Evolutionary conservation across 2,113 vertebrate genomes (phyloP).

Genomic region (Cochlearius cochlearius): DNA sequence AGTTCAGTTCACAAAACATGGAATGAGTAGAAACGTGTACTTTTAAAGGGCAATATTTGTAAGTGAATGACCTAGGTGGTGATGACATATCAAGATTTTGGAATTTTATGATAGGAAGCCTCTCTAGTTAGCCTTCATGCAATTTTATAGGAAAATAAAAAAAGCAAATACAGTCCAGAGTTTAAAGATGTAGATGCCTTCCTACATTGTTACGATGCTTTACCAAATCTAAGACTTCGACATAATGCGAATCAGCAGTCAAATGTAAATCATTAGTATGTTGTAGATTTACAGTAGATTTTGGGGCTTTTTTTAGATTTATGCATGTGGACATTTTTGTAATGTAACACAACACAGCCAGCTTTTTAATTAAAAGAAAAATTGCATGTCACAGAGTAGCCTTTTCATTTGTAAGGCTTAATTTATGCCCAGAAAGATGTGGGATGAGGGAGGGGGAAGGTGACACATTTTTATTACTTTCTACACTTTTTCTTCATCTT

Average conservation of each 20-base stretch:
- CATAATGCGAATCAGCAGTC: slow-evolving; percentile 78
- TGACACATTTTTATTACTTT: slow-evolving; percentile 75
- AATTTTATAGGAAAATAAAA: slow-evolving; percentile 75
- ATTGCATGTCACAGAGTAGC: slow-evolving; percentile 90
- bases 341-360: slow-evolving; percentile 78
- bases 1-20: slow-evolving; percentile 48
- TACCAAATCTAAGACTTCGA: slow-evolving; percentile 84
- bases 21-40: background rate
- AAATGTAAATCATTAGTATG: slow-evolving; percentile 78
- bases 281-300: slow-evolving; percentile 83
- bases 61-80: slow-evolving; percentile 37
- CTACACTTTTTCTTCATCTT: slow-evolving; percentile 75
- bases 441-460: slow-evolving; percentile 65
- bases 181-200: slow-evolving; percentile 82
- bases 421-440: slow-evolving; percentile 71
- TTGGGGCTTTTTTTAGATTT: slow-evolving; percentile 76
- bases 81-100: slow-evolving; percentile 47
- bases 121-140: slow-evolving; percentile 79
- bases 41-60: slow-evolving; percentile 57
- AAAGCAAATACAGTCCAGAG: slow-evolving; percentile 71
- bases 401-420: slow-evolving; percentile 74
- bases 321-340: slow-evolving; percentile 83
- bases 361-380: slow-evolving; percentile 81
- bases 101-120: slow-evolving; percentile 77
- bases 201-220: slow-evolving; percentile 85